Evolutionary conservation across 2,888 invertebrate species (phyloP).

Genomic region (Sphaeridia pumilis): DNA sequence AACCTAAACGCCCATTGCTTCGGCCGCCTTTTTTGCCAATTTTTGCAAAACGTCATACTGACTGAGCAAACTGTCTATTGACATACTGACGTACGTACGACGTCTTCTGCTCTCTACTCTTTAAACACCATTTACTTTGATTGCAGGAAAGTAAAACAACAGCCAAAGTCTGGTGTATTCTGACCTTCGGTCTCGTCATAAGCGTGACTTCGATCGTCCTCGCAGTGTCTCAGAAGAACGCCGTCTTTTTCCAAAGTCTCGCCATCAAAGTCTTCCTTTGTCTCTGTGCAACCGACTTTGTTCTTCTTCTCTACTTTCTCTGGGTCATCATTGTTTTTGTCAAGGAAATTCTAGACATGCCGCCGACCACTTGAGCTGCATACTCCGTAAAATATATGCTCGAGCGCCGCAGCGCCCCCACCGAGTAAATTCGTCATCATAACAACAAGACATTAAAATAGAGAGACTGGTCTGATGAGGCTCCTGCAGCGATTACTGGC

Average conservation of each 20-base stretch:
- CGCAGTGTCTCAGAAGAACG: constrained; percentile 35
- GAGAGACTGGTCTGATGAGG: background rate
- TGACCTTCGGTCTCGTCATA: constrained; percentile 34
- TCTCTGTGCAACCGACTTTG: constrained; percentile 34
- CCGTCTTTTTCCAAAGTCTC: constrained; percentile 30
- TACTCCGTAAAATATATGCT: background rate
- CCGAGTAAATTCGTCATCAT: background rate
- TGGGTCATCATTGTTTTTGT: constrained; percentile 36
- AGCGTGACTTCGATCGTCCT: constrained; percentile 35
- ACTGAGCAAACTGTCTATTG: too few species aligned
- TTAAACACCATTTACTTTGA: constrained; percentile 6
- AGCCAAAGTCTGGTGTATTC: constrained; percentile 35
- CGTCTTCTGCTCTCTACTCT: too few species aligned
- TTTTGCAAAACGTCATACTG: too few species aligned
- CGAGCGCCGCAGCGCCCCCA: background rate
- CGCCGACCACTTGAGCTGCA: constrained; percentile 1
- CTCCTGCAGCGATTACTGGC: background rate
- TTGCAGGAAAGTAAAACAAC: constrained; percentile 36
- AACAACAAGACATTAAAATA: background rate
- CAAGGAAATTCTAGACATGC: constrained; percentile 35
- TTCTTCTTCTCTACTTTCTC: constrained; percentile 35
- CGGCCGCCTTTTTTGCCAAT: too few species aligned
- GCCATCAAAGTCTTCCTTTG: constrained; percentile 34
- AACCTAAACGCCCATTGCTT: too few species aligned
- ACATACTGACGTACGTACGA: too few species aligned